Evolutionary conservation across 2,113 vertebrate genomes (phyloP), one percentile per base, ranked within the genome.

Genomic region (Hypocryptadius cinnamomeus): DNA sequence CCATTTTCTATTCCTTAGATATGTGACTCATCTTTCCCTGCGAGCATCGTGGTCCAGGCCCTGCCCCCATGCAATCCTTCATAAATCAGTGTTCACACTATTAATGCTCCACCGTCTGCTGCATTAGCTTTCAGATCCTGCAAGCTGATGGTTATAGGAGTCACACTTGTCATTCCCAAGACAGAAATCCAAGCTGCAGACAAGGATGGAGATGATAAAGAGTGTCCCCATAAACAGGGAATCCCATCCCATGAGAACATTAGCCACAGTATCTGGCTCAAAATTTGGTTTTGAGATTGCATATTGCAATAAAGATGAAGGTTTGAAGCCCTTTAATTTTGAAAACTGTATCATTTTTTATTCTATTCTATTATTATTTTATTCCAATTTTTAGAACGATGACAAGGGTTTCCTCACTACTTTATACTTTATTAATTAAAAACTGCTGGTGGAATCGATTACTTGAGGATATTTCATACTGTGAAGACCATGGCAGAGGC

Each of bases 171-270:
- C 31, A 8, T 22, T 45, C 11, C 60, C 65, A 20, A 57, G 39
- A 12, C 50, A 24, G 12, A 57, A 65, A 17, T 37, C 31, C n/a
- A 37, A 9, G 50, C 39, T 45, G 48, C 44, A 45, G 59, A 30
- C n/a, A 15, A 30, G 35, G 61, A 87, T 0, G 0, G 13, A 35
- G 60, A 57, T 40, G 10, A 44, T 4, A 35, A 39, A 27, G 50
- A 30, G 13, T 1, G 13, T 35, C 60, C 51, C n/a, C 7, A 4
- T 8, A 37, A 18, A 14, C 6, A 21, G 61, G 21, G 10, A 28
- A 15, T 53, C 50, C 33, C 37, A 11, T 40, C 19, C 33, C 40
- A n/a, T 1, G 0, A 1, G 6, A 59, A 14, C 28, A 11, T 20
- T 10, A 68, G 15, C 68, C 6, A 2, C 10, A 69, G n/a, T 31